A percentile compares a stretch with the other conserved stretches of the same genome.
These are phyloP conservation scores for Neosilurus mollespiculum DNA, from an alignment of 2,797 vertebrate genomes.

Conservation along the genomic window DNA sequence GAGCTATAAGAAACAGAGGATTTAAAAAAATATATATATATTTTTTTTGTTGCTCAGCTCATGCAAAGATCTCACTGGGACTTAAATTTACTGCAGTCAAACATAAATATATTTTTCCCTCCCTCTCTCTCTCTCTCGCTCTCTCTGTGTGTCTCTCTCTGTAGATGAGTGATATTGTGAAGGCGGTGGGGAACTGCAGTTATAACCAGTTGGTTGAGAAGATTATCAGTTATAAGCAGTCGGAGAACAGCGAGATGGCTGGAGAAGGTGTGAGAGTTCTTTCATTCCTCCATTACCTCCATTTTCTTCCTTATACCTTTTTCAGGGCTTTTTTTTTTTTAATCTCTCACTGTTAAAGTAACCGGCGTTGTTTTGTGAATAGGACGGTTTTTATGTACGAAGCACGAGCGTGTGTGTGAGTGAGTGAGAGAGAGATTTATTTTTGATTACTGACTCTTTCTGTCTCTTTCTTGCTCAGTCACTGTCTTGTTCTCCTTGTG, in stretches of 20 bases:
- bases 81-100: neutral
- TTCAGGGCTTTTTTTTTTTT: neutral
- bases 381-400: neutral
- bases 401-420: too few relatives aligned
- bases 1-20: neutral
- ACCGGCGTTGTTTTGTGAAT: neutral
- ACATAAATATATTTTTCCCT: constrained; percentile 44
- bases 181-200: constrained; percentile 97
- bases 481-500: neutral
- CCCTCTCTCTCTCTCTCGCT: constrained; percentile 51
- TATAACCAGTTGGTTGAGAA: constrained; percentile 99
- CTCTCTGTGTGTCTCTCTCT: constrained; percentile 56
- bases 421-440: too few relatives aligned
- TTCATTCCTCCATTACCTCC: constrained; percentile 13
- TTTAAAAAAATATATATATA: too few relatives aligned
- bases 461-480: neutral
- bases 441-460: neutral
- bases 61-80: neutral
- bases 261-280: constrained; percentile 85
- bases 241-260: constrained; percentile 90
- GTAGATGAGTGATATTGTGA: constrained; percentile 92
- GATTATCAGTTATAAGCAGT: constrained; percentile 98
- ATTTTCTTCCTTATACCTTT: neutral
- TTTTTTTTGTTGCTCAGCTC: neutral
- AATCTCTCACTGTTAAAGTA: neutral